Percentiles rank a stretch among this genome's conserved stretches.
Evolutionary conservation across 2,113 vertebrate genomes (phyloP).

Genomic region (Platysternon megacephalum): DNA sequence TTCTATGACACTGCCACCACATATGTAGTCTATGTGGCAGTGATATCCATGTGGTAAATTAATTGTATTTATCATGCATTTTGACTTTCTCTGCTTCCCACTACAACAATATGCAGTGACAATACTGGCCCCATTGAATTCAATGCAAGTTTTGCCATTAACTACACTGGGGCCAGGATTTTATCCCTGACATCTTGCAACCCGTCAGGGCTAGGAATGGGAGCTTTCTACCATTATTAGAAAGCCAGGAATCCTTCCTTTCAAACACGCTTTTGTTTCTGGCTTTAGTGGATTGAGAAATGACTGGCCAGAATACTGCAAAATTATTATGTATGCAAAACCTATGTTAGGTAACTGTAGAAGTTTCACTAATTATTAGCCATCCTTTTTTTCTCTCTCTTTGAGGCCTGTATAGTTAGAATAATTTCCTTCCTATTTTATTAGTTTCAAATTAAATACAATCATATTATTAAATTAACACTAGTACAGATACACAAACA

Average conservation of each 20-base stretch:
- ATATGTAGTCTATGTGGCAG: not conserved
- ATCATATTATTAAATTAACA: not conserved
- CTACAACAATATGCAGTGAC: not conserved
- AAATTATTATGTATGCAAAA: not conserved
- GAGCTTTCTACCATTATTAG: not conserved
- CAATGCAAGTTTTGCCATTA: not conserved
- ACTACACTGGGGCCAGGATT: not conserved
- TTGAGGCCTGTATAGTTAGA: not conserved
- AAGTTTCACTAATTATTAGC: not conserved
- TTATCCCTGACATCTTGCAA: not conserved
- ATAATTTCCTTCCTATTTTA: not conserved
- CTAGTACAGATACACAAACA: not conserved
- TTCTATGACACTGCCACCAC: not conserved
- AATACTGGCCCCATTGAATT: not conserved
- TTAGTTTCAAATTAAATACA: not conserved
- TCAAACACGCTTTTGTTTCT: not conserved
- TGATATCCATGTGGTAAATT: not conserved
- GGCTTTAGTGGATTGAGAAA: not conserved
- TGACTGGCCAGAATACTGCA: not conserved
- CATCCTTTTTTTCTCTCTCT: not conserved
- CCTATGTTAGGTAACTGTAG: not conserved
- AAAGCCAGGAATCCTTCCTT: not conserved
- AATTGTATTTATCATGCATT: not conserved
- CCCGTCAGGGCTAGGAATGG: not conserved
- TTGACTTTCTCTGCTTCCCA: not conserved